Evolutionary conservation across 2,888 invertebrate genomes (phyloP).

Genomic region (Myathropa florea): DNA sequence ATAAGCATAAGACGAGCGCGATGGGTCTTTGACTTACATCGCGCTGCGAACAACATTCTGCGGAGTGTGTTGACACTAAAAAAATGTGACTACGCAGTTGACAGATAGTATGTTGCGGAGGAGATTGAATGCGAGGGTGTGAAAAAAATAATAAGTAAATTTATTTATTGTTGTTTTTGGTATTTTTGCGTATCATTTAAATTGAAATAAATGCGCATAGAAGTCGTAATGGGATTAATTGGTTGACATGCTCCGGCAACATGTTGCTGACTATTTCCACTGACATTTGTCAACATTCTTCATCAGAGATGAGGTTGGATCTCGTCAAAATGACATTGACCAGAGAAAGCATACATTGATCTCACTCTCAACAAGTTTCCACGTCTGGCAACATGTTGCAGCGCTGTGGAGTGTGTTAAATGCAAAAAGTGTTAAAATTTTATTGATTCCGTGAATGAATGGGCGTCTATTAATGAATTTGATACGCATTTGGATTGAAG

Average conservation of each 20-base stretch:
- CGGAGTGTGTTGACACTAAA: not conserved
- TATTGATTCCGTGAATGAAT: not conserved
- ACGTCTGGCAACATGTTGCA: not conserved
- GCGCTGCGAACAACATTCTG: slow-evolving; percentile 15
- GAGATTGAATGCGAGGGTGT: not conserved
- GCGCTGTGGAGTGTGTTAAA: not conserved
- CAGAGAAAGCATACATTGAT: not conserved
- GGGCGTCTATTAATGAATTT: slow-evolving; percentile 10
- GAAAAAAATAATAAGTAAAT: too few relatives aligned
- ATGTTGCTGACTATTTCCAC: too few relatives aligned
- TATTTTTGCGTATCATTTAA: not conserved
- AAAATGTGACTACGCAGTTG: not conserved
- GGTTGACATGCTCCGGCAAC: too few relatives aligned
- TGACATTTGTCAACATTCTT: too few relatives aligned
- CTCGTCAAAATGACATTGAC: not conserved
- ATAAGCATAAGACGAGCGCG: not conserved
- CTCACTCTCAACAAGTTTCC: not conserved
- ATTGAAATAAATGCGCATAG: not conserved
- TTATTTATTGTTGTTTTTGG: too few relatives aligned
- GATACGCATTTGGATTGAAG: slow-evolving; percentile 12
- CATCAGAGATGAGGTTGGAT: too few relatives aligned
- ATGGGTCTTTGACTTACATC: not conserved
- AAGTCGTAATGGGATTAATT: too few relatives aligned
- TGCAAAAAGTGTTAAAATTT: not conserved
- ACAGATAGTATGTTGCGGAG: not conserved